Evolutionary conservation across 2,888 invertebrate genomes (phyloP).

Genomic region (Endotricha flammealis): DNA sequence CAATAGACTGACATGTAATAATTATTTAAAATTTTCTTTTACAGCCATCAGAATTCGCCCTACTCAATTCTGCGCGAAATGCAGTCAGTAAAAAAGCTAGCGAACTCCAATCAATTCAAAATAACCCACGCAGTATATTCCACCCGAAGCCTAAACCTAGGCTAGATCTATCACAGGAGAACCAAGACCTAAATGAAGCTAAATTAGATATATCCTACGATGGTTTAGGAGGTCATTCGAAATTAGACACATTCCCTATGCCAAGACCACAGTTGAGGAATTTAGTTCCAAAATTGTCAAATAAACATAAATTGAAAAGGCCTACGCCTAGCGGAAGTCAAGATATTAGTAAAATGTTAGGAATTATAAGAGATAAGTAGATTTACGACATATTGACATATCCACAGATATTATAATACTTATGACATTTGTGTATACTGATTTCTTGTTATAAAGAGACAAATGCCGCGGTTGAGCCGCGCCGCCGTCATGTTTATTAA

Average conservation of each 20-base stretch:
- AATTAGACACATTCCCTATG: conserved; percentile 65
- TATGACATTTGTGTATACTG: too few species aligned
- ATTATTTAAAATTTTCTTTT: too few species aligned
- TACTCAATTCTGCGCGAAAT: conserved; percentile 38
- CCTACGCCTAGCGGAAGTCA: conserved; percentile 38
- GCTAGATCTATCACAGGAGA: conserved; percentile 28
- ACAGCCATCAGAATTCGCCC: conserved; percentile 50
- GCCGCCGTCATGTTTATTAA: too few species aligned
- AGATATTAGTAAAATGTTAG: conserved; percentile 44
- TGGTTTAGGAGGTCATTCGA: conserved; percentile 77
- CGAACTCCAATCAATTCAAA: not conserved
- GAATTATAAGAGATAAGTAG: conserved; percentile 26
- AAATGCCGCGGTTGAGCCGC: too few species aligned
- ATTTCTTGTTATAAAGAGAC: too few species aligned
- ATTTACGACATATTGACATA: not conserved
- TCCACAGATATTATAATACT: too few species aligned
- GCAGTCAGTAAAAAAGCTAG: conserved; percentile 24
- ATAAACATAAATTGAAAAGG: conserved; percentile 49
- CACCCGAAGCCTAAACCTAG: conserved; percentile 39
- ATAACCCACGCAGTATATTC: conserved; percentile 39
- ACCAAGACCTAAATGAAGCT: conserved; percentile 15
- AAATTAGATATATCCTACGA: conserved; percentile 58
- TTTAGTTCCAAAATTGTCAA: conserved; percentile 40
- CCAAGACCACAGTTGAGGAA: conserved; percentile 34
- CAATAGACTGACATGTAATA: too few species aligned